These are phyloP conservation scores for Sebastes oblongus DNA, from an alignment of 2,797 vertebrate species.

Conservation along the genomic window DNA sequence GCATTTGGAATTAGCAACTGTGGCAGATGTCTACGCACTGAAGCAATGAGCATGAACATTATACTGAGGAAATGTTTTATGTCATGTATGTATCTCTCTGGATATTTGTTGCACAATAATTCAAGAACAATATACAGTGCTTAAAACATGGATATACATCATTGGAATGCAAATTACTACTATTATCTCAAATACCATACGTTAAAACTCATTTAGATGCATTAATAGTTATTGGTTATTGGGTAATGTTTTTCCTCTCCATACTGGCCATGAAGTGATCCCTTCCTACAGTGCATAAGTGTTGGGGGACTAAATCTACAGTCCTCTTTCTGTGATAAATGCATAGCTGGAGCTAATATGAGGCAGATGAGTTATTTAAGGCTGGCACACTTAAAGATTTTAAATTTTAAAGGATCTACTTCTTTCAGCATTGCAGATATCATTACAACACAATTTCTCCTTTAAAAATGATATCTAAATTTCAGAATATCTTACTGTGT, in stretches of 20 bases:
- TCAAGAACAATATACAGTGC: not conserved
- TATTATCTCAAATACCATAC: not conserved
- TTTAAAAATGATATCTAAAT: not conserved
- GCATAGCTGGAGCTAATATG: no score
- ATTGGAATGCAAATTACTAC: not conserved
- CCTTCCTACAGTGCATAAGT: not conserved
- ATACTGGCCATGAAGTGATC: not conserved
- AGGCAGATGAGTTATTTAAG: no score
- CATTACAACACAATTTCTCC: not conserved
- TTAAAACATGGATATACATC: not conserved
- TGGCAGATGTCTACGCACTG: not conserved
- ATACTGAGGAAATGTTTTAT: not conserved
- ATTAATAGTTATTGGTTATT: no score
- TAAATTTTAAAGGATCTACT: not conserved
- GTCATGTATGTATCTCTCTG: not conserved
- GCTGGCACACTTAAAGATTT: no score
- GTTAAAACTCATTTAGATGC: no score
- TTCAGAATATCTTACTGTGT: not conserved
- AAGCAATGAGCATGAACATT: not conserved
- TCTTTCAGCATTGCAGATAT: not conserved
- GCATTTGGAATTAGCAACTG: not conserved
- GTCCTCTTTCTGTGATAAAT: no score
- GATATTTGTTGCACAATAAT: not conserved
- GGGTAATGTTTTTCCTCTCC: not conserved
- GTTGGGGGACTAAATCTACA: not conserved